Evolutionary conservation across 2,113 vertebrate species (phyloP).

Genomic region (Odocoileus virginianus): DNA sequence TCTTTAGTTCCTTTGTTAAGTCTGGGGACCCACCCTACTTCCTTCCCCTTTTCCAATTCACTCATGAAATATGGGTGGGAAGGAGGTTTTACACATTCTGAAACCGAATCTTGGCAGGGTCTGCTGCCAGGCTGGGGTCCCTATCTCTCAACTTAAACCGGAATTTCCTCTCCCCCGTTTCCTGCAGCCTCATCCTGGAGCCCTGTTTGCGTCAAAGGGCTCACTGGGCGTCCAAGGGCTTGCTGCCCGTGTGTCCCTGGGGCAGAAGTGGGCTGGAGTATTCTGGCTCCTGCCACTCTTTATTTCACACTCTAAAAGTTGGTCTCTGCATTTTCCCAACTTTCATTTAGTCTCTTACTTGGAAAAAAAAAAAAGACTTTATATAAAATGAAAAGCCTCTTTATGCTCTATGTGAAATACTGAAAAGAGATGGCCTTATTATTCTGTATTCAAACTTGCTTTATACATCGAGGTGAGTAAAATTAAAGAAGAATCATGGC

Average conservation of each 20-base stretch:
- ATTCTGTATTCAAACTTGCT: background rate
- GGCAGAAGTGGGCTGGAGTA: background rate
- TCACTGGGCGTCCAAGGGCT: background rate
- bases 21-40: slow-evolving; percentile 65
- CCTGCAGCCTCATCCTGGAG: slow-evolving; percentile 71
- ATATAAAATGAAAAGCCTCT: background rate
- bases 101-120: slow-evolving; percentile 23
- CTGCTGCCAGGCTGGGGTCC: slow-evolving; percentile 28
- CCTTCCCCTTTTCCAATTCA: slow-evolving; percentile 62
- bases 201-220: slow-evolving; percentile 46
- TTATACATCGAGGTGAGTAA: background rate
- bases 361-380: background rate
- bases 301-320: background rate
- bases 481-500: background rate
- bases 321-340: background rate
- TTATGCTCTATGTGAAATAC: background rate
- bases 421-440: background rate
- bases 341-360: background rate
- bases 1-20: slow-evolving; percentile 65
- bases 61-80: slow-evolving; percentile 41
- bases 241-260: background rate
- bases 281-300: background rate
- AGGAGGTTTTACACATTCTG: slow-evolving; percentile 52
- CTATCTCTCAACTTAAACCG: background rate
- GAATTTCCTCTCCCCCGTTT: slow-evolving; percentile 63